Conservation (phyloP, 2,888 invertebrate genomes). For the Chaetogeoica ovagalla region DNA sequence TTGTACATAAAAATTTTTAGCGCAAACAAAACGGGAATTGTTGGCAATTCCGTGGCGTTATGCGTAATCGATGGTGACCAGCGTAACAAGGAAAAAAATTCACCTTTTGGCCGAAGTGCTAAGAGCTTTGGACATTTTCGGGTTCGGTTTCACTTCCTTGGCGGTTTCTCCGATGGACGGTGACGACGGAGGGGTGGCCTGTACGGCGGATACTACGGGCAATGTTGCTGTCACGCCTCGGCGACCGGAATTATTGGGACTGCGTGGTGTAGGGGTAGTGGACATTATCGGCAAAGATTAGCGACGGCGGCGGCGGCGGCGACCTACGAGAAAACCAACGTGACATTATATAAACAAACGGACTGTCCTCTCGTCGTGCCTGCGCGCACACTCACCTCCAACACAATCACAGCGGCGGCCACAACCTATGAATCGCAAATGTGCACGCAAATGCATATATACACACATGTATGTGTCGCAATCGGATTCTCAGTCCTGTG, state of each 20-base stretch:
- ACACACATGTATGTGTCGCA: background rate
- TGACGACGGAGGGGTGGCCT: constrained; percentile 67
- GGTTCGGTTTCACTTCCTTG: constrained; percentile 83
- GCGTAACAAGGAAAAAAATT: background rate
- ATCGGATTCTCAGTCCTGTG: constrained; percentile 1
- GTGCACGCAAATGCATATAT: background rate
- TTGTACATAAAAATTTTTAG: too few relatives aligned
- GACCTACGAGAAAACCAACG: background rate
- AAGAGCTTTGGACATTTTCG: constrained; percentile 91
- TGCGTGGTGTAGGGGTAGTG: constrained; percentile 29
- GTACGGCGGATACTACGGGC: constrained; percentile 39
- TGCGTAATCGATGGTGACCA: too few relatives aligned
- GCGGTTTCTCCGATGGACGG: constrained; percentile 62
- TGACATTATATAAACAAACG: background rate
- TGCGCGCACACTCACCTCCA: background rate
- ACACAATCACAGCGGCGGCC: background rate
- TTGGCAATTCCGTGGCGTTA: too few relatives aligned
- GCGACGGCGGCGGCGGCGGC: constrained; percentile 1
- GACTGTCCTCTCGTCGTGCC: too few relatives aligned
- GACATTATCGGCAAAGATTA: constrained; percentile 28
- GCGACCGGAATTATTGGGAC: constrained; percentile 60
- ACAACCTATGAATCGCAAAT: background rate
- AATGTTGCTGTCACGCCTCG: constrained; percentile 66
- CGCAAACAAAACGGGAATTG: too few relatives aligned
- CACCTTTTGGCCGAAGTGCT: constrained; percentile 86